Evolutionary conservation across 1,140 invertebrate species (phyloP).

Genomic region (Drosophila asahinai): DNA sequence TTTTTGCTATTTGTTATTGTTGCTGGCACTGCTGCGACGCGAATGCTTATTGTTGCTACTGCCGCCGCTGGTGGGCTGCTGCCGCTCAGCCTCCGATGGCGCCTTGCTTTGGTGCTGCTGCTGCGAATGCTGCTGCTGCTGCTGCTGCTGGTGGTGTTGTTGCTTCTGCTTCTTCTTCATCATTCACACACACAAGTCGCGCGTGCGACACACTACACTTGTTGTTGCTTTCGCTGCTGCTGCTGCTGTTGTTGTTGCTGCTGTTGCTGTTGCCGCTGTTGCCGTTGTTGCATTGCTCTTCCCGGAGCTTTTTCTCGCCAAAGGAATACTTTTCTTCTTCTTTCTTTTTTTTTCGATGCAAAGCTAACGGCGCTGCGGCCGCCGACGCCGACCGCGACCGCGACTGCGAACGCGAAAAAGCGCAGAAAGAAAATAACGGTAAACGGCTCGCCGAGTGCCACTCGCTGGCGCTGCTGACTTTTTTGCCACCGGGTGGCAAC

Average conservation of each 20-base stretch:
- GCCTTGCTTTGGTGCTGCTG: slow-evolving; percentile 51
- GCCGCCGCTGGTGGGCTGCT: slow-evolving; percentile 46
- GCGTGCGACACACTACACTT: slow-evolving; percentile 65
- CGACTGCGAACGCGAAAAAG: slow-evolving; percentile 32
- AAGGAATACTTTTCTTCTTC: background rate
- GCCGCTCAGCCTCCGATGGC: slow-evolving; percentile 56
- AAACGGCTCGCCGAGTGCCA: slow-evolving; percentile 26
- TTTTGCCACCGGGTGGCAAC: slow-evolving; percentile 52
- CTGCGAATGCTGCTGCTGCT: slow-evolving; percentile 37
- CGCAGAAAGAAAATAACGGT: slow-evolving; percentile 22
- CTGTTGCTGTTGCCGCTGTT: slow-evolving; percentile 23
- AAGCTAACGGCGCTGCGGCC: no score
- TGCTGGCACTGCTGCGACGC: slow-evolving; percentile 69
- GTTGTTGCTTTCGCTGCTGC: slow-evolving; percentile 46
- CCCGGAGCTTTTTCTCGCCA: slow-evolving; percentile 6
- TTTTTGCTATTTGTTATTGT: slow-evolving; percentile 81
- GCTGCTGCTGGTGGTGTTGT: slow-evolving; percentile 63
- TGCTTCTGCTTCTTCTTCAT: slow-evolving; percentile 80
- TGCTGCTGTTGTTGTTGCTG: slow-evolving; percentile 15
- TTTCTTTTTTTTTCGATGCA: background rate
- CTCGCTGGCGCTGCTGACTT: slow-evolving; percentile 40
- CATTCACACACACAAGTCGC: slow-evolving; percentile 70
- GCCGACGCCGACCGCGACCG: slow-evolving; percentile 22
- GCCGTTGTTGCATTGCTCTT: slow-evolving; percentile 49
- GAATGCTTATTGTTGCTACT: slow-evolving; percentile 57